These are phyloP conservation scores for Hirtodrosophila confusa DNA, from an alignment of 2,888 invertebrate genomes.

Conservation along the genomic window DNA sequence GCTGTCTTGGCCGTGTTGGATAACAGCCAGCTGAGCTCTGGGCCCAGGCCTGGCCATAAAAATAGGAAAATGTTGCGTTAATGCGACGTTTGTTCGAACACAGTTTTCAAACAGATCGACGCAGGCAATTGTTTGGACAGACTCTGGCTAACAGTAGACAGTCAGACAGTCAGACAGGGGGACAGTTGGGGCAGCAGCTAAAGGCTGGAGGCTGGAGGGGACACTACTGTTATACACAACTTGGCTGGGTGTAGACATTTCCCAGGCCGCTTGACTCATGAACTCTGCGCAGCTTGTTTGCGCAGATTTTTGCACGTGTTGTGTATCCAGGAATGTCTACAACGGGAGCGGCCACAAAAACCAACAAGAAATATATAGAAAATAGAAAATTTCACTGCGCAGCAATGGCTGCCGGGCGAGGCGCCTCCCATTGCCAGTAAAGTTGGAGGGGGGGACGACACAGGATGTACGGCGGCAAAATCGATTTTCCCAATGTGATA, in stretches of 20 bases:
- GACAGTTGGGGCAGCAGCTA: conserved; percentile 21
- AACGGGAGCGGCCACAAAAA: conserved; percentile 6
- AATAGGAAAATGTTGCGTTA: conserved; percentile 77
- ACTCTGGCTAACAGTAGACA: conserved; percentile 14
- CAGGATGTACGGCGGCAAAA: conserved; percentile 49
- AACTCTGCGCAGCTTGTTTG: conserved; percentile 44
- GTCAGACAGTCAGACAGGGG: conserved; percentile 15
- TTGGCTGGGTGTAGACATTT: conserved; percentile 54
- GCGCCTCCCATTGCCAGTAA: conserved; percentile 60
- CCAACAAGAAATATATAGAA: neutral
- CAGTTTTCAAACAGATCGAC: conserved; percentile 77
- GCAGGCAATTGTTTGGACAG: conserved; percentile 75
- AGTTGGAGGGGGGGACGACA: conserved; percentile 2
- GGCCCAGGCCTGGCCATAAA: conserved; percentile 57
- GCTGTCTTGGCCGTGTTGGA: conserved; percentile 63
- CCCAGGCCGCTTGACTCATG: conserved; percentile 55
- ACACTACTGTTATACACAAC: conserved; percentile 33
- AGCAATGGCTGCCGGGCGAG: conserved; percentile 67
- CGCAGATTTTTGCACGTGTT: conserved; percentile 54
- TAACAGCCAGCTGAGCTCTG: conserved; percentile 71
- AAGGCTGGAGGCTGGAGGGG: conserved; percentile 5
- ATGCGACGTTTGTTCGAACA: conserved; percentile 78
- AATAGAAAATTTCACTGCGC: conserved; percentile 55
- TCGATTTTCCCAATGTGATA: conserved; percentile 76
- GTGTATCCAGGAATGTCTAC: conserved; percentile 23